Percentiles rank a stretch among this genome's conserved stretches.
phyloP scores from a whole-genome alignment of 2,113 vertebrate genomes.

The Danionella cerebrum region DNA sequence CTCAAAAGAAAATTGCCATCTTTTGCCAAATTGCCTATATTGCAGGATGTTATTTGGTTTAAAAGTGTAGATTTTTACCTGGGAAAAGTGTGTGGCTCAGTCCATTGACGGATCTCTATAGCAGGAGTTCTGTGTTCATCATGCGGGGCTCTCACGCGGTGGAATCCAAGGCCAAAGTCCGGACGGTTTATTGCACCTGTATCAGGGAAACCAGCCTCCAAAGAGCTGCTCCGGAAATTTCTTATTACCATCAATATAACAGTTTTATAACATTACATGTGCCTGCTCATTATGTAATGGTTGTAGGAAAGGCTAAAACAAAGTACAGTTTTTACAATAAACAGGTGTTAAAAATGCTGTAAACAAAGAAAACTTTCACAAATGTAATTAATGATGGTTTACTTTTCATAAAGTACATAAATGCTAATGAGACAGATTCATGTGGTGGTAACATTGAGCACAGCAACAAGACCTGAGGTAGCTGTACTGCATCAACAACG shows the following conservation, averaged over 20 bases:
- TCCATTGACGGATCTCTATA: constrained; percentile 29
- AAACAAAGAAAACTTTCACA: too few species aligned
- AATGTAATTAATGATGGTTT: too few species aligned
- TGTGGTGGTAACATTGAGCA: too few species aligned
- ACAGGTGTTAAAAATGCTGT: too few species aligned
- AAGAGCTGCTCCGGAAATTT: neutral
- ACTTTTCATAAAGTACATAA: too few species aligned
- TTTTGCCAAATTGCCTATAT: neutral
- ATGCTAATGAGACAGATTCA: too few species aligned
- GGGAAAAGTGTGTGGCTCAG: constrained; percentile 8
- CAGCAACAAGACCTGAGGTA: too few species aligned
- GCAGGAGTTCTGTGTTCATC: constrained; percentile 38
- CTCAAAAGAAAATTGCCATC: too few species aligned
- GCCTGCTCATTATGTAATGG: neutral
- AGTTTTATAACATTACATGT: neutral
- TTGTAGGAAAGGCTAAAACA: too few species aligned
- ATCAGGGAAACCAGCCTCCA: neutral
- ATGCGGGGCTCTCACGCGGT: constrained; percentile 41
- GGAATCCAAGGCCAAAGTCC: constrained; percentile 58
- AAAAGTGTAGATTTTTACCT: constrained; percentile 26
- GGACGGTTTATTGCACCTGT: constrained; percentile 47
- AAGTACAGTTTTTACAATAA: too few species aligned
- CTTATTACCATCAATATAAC: constrained; percentile 2
- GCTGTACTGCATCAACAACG: too few species aligned
- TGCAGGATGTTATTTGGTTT: neutral